Percentiles rank a stretch among this genome's conserved stretches.
Conservation (phyloP, 2,888 invertebrate species). For the Cerceris ruficornis region DNA sequence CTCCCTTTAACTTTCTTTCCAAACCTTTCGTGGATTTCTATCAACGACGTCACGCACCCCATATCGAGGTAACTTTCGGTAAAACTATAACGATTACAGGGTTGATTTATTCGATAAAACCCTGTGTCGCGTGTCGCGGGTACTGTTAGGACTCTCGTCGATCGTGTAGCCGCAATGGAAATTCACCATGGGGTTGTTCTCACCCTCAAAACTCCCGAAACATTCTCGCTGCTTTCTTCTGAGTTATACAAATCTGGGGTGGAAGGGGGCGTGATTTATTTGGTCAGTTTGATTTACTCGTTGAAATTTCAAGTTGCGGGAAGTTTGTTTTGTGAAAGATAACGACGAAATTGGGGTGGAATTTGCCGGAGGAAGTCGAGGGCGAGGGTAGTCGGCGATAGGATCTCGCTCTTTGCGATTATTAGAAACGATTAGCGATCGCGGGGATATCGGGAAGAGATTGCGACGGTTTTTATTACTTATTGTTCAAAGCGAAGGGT, state of each 20-base stretch:
- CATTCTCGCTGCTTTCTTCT: not conserved
- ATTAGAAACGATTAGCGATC: too few species aligned
- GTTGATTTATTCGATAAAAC: slow-evolving; percentile 27
- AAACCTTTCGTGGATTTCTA: slow-evolving; percentile 26
- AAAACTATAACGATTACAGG: slow-evolving; percentile 46
- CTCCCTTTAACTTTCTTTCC: not conserved
- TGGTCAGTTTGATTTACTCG: too few species aligned
- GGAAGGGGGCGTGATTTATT: too few species aligned
- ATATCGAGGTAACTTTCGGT: slow-evolving; percentile 1
- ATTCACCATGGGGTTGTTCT: slow-evolving; percentile 31
- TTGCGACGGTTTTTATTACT: too few species aligned
- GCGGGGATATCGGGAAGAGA: too few species aligned
- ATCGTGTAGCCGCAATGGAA: slow-evolving; percentile 11
- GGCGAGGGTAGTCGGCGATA: too few species aligned
- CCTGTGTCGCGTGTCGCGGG: slow-evolving; percentile 37
- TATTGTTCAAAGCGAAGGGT: too few species aligned
- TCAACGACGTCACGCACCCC: slow-evolving; percentile 37
- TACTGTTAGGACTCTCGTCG: not conserved
- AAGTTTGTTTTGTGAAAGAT: too few species aligned
- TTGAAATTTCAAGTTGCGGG: too few species aligned
- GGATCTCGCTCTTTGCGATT: too few species aligned
- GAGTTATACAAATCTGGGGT: not conserved
- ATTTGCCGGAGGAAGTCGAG: too few species aligned
- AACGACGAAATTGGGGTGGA: too few species aligned
- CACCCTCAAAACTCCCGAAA: slow-evolving; percentile 17